These are phyloP conservation scores for Calameuta idolon DNA, from an alignment of 2,888 invertebrate genomes.

Conservation along the genomic window DNA sequence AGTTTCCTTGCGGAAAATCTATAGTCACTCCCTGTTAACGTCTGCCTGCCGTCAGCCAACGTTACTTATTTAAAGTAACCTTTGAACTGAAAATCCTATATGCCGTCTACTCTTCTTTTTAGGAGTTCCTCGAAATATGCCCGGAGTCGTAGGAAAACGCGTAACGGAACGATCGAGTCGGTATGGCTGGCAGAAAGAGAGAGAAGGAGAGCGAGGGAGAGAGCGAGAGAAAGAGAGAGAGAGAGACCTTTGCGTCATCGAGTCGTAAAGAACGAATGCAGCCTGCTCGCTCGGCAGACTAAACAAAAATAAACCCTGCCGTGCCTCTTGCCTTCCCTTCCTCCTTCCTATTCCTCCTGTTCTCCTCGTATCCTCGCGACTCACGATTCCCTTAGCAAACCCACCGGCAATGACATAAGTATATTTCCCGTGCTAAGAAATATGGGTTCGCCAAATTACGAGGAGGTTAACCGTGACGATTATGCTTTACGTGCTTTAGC, in stretches of 20 bases:
- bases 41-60: neutral
- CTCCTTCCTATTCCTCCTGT: neutral
- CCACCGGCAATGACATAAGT: slow-evolving; percentile 37
- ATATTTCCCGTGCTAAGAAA: slow-evolving; percentile 35
- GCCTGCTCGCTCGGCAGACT: slow-evolving; percentile 36
- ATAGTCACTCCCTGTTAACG: neutral
- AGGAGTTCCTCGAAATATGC: neutral
- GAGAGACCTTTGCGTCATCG: slow-evolving; percentile 9
- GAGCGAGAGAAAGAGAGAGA: neutral
- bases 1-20: neutral
- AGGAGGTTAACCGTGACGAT: slow-evolving; percentile 4
- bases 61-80: neutral
- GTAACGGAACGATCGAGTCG: neutral
- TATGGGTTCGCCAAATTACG: slow-evolving; percentile 24
- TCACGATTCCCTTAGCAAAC: slow-evolving; percentile 17
- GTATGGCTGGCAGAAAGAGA: neutral
- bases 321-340: slow-evolving; percentile 9
- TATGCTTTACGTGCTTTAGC: slow-evolving; percentile 9
- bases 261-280: slow-evolving; percentile 7
- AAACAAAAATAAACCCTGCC: slow-evolving; percentile 48
- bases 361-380: neutral
- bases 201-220: neutral
- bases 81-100: neutral
- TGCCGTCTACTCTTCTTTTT: neutral
- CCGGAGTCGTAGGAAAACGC: neutral